These are phyloP conservation scores for Coryphaenoides rupestris DNA, from an alignment of 2,113 vertebrate genomes.

Conservation along the genomic window DNA sequence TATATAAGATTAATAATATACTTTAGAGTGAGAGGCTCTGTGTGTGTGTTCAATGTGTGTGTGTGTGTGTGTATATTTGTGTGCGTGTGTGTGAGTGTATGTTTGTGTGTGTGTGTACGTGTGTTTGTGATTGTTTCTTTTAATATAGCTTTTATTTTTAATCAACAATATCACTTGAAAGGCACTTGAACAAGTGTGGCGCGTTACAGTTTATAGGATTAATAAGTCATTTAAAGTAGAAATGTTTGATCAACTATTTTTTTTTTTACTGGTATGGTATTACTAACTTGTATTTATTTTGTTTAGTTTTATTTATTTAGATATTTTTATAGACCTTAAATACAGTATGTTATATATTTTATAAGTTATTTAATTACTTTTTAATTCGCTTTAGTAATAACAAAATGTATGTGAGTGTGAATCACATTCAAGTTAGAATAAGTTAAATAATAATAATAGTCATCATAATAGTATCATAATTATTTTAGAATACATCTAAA, in stretches of 20 bases:
- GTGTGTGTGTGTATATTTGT: slow-evolving; percentile 6
- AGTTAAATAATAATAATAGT: too few species aligned
- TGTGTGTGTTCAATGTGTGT: slow-evolving; percentile 33
- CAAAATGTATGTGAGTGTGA: too few species aligned
- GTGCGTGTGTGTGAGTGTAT: slow-evolving; percentile 20
- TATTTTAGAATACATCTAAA: too few species aligned
- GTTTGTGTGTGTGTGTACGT: slow-evolving; percentile 7
- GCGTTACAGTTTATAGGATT: slow-evolving; percentile 33
- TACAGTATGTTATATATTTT: background rate
- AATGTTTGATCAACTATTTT: slow-evolving; percentile 10
- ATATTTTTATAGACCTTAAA: background rate
- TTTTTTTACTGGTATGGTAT: too few species aligned
- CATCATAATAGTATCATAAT: too few species aligned
- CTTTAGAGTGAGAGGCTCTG: slow-evolving; percentile 33
- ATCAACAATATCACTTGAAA: slow-evolving; percentile 64
- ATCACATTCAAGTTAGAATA: too few species aligned
- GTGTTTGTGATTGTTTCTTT: slow-evolving; percentile 25
- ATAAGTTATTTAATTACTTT: too few species aligned
- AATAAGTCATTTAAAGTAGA: slow-evolving; percentile 39
- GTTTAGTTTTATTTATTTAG: background rate
- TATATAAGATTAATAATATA: slow-evolving; percentile 67
- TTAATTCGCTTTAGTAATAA: background rate
- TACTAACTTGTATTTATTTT: too few species aligned
- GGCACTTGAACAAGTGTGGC: slow-evolving; percentile 34
- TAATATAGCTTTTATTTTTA: slow-evolving; percentile 51